Conservation (phyloP, 2,888 invertebrate species). For the Notodonta dromedarius region DNA sequence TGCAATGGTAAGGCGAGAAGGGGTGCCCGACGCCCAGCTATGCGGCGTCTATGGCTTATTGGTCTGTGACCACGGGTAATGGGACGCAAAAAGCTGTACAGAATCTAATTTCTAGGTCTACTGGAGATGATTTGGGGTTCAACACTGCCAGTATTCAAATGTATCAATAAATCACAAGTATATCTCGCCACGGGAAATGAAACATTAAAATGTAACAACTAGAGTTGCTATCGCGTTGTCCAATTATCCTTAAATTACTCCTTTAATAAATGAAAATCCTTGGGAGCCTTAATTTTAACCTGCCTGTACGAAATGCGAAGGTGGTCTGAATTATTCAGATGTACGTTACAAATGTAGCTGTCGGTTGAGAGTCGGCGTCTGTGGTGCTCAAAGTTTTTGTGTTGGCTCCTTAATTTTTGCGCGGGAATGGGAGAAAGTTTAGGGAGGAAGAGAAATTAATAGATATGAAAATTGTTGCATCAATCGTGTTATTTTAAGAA, state of each 20-base stretch:
- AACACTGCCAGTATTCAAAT: neutral
- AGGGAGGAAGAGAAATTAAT: too few species aligned
- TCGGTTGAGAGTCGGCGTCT: slow-evolving; percentile 14
- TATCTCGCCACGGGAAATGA: slow-evolving; percentile 41
- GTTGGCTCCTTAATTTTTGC: neutral
- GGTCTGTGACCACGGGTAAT: too few species aligned
- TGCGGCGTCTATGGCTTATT: too few species aligned
- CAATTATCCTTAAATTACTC: slow-evolving; percentile 63
- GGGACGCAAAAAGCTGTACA: too few species aligned
- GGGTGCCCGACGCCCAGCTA: too few species aligned
- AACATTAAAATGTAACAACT: slow-evolving; percentile 32
- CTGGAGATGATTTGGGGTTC: too few species aligned
- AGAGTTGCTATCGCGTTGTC: slow-evolving; percentile 33
- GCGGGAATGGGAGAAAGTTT: too few species aligned
- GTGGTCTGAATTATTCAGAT: slow-evolving; percentile 53
- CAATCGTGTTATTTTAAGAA: too few species aligned
- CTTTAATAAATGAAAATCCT: slow-evolving; percentile 61
- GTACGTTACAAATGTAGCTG: slow-evolving; percentile 39
- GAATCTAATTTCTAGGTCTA: too few species aligned
- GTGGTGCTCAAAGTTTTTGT: slow-evolving; percentile 27
- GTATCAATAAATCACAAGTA: neutral
- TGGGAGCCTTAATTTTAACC: slow-evolving; percentile 56
- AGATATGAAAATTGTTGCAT: too few species aligned
- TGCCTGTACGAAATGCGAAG: slow-evolving; percentile 43
- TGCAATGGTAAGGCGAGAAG: too few species aligned